phyloP scores from a whole-genome alignment of 2,797 vertebrate species.

The Oophaga sylvatica region DNA sequence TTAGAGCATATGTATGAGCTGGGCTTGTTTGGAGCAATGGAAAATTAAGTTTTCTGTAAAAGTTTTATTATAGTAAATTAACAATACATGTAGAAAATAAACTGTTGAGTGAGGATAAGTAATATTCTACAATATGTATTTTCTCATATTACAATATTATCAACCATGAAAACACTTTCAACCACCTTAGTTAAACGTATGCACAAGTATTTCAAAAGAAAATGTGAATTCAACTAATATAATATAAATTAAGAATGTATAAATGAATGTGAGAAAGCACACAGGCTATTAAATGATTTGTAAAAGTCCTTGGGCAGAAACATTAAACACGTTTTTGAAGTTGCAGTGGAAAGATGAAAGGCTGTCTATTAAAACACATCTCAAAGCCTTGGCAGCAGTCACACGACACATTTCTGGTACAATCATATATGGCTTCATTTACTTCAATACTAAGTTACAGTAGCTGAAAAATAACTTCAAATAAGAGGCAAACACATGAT shows the following conservation, averaged over 20 bases:
- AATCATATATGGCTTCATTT: background rate
- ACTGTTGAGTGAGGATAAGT: background rate
- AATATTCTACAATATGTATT: background rate
- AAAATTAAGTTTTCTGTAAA: background rate
- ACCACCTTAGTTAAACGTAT: background rate
- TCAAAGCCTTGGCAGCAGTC: background rate
- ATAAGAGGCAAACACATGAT: background rate
- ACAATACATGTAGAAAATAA: background rate
- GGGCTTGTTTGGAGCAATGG: background rate
- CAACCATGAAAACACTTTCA: conserved; percentile 7
- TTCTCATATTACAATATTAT: background rate
- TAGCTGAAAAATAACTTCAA: background rate
- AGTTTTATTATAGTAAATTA: background rate
- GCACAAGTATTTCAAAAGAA: conserved; percentile 5
- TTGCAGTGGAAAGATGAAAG: conserved; percentile 34
- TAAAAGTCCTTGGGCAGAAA: conserved; percentile 13
- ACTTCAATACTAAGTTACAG: background rate
- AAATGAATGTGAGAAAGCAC: background rate
- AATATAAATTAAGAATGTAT: conserved; percentile 12
- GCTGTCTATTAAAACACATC: background rate
- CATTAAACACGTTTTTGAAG: conserved; percentile 33
- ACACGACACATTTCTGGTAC: background rate
- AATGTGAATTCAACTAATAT: background rate
- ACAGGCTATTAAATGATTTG: conserved; percentile 8
- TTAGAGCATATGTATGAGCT: background rate